phyloP scores from a whole-genome alignment of 2,113 vertebrate genomes.

The Amphilophus citrinellus region DNA sequence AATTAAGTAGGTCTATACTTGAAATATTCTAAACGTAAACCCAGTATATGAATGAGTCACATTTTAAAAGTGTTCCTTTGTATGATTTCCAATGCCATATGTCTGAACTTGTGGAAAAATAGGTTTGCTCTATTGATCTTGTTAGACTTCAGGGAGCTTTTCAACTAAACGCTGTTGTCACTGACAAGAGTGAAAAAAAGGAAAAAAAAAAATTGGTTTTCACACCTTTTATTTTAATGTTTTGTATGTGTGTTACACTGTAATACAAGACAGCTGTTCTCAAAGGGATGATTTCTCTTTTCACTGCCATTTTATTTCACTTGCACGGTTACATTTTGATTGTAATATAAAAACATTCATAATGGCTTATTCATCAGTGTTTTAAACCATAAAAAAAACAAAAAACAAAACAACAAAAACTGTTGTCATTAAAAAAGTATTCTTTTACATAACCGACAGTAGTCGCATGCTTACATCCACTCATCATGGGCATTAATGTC shows the following conservation, averaged over 20 bases:
- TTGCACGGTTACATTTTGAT: not conserved
- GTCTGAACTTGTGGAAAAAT: no score
- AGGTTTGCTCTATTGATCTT: not conserved
- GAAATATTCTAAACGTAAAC: slow-evolving; percentile 13
- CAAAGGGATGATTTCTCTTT: not conserved
- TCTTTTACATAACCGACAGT: not conserved
- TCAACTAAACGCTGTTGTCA: slow-evolving; percentile 73
- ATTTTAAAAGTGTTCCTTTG: slow-evolving; percentile 58
- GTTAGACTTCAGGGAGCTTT: slow-evolving; percentile 82
- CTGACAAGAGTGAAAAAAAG: slow-evolving; percentile 63
- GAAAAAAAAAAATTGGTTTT: slow-evolving; percentile 17
- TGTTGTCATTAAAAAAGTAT: not conserved
- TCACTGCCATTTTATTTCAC: not conserved
- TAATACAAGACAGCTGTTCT: not conserved
- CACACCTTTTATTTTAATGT: slow-evolving; percentile 9
- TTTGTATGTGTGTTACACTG: not conserved
- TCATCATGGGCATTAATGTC: no score
- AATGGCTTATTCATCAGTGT: accelerated
- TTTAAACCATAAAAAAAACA: not conserved
- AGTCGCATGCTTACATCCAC: no score
- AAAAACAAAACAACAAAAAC: not conserved
- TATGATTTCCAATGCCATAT: not conserved
- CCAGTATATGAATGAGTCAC: slow-evolving; percentile 54
- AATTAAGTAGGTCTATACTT: slow-evolving; percentile 1
- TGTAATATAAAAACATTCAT: not conserved